Evolutionary conservation across 1,140 invertebrate species (phyloP), one percentile per base, ranked within the genome.

Genomic region (Ladona fulva): DNA sequence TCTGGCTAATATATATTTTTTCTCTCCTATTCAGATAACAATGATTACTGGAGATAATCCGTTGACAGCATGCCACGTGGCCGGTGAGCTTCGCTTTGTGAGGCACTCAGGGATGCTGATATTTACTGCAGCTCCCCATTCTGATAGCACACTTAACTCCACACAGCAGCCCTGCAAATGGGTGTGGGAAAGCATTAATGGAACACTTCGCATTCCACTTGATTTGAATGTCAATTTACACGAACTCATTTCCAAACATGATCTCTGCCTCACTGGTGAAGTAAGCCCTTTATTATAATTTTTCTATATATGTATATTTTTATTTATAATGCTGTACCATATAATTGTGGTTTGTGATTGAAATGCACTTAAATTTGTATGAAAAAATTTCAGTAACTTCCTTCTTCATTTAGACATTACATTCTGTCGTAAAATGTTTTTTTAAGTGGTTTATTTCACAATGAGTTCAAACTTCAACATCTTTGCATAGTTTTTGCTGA

Each of bases 21-120:
- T 77, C 77, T 66, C 42, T 79, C 24, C 77, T 78, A 83, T 83
- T 75, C 88, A 95, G 87, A 94, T 97, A 22, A 91, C 95, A 0
- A 99, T 99, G 97, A 99, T 99, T 44, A 99, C 98, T 24, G 98
- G 98, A 74, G 98, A 99, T 85, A 99, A 98, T 89, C 96, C 97
- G 11, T 85, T 99, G 44, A 99, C 98, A 0, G 98, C 98, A 24
- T 99, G 98, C 86, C 97, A 99, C 85, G 98, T 99, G 8, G 97
- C 97, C 5, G 93, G 93, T 82, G 96, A 99, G 85, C 85, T 99
- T 29, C 91, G 92, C 81, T 98, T 99, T 83, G 94, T 93, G 25
- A 91, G 91, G 80, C 93, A 93, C 81, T 84, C 88, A 37, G 82
- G 86, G 24, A 92, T 92, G 0, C 83, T 99, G 0, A 92, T 98